Conservation (phyloP, 2,797 vertebrate species). For the Acrossocheilus wenchowensis region DNA sequence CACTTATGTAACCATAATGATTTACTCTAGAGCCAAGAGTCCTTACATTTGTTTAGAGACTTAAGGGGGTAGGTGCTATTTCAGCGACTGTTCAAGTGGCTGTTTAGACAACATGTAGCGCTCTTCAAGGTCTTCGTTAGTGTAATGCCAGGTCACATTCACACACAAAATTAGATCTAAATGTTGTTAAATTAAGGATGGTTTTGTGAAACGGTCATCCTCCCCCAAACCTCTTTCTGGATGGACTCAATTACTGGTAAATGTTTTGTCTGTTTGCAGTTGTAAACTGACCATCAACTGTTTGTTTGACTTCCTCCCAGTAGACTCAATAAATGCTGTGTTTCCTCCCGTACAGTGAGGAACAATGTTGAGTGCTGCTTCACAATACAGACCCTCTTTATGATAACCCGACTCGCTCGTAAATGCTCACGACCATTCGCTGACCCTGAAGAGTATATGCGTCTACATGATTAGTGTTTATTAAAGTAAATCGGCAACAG, state of each 20-base stretch:
- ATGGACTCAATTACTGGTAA: slow-evolving; percentile 13
- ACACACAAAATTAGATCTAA: neutral
- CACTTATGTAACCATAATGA: slow-evolving; percentile 54
- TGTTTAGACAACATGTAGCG: neutral
- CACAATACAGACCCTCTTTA: slow-evolving; percentile 38
- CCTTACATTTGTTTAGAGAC: slow-evolving; percentile 34
- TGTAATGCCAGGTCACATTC: neutral
- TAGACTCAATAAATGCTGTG: slow-evolving; percentile 37
- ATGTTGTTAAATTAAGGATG: neutral
- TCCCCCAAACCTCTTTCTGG: neutral
- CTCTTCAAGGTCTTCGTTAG: neutral
- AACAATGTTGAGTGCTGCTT: slow-evolving; percentile 44
- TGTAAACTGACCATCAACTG: slow-evolving; percentile 51
- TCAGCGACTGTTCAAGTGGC: neutral
- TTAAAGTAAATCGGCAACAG: slow-evolving; percentile 62
- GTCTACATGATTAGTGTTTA: slow-evolving; percentile 59
- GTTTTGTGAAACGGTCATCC: slow-evolving; percentile 3
- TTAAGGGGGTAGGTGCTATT: slow-evolving; percentile 15
- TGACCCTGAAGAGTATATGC: slow-evolving; percentile 38
- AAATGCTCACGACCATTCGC: slow-evolving; percentile 24
- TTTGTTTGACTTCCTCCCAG: slow-evolving; percentile 45
- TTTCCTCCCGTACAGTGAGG: slow-evolving; percentile 26
- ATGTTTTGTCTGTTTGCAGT: slow-evolving; percentile 44
- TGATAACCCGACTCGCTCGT: slow-evolving; percentile 16
- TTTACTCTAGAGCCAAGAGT: slow-evolving; percentile 29